A percentile compares a stretch with the other conserved stretches of the same genome.
phyloP scores from a whole-genome alignment of 2,113 vertebrate genomes.

The Mus spicilegus region DNA sequence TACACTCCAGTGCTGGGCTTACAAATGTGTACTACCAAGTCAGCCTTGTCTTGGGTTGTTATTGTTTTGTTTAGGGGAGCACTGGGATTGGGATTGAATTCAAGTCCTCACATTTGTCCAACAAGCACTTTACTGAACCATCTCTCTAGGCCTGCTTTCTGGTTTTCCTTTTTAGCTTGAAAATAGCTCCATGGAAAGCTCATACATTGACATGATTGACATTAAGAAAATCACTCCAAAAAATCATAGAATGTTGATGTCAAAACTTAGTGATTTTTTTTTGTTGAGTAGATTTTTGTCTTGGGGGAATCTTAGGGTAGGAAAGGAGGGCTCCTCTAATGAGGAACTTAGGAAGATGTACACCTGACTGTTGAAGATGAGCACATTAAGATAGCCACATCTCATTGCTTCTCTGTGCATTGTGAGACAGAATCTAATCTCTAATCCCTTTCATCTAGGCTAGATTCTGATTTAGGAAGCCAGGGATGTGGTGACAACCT shows the following conservation, averaged over 20 bases:
- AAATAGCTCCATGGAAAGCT: background rate
- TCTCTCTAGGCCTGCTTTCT: background rate
- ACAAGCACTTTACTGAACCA: background rate
- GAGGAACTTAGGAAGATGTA: background rate
- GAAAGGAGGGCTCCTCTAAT: background rate
- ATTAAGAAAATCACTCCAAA: constrained; percentile 12
- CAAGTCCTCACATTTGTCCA: background rate
- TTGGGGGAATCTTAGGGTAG: background rate
- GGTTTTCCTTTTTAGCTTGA: background rate
- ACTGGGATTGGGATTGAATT: background rate
- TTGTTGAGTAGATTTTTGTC: background rate
- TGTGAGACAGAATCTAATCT: background rate
- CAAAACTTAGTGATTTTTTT: background rate
- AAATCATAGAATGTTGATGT: background rate
- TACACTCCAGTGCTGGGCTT: background rate
- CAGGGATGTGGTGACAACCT: background rate
- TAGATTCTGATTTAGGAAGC: background rate
- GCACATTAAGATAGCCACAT: background rate
- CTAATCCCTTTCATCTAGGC: background rate
- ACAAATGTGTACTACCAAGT: background rate
- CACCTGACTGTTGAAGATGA: background rate
- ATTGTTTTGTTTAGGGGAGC: background rate
- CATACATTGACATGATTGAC: background rate
- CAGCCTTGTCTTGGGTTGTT: background rate
- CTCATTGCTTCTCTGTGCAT: background rate